Evolutionary conservation across 2,888 invertebrate genomes (phyloP), one percentile per base, ranked within the genome.

Genomic region (Spilosoma lubricipeda): DNA sequence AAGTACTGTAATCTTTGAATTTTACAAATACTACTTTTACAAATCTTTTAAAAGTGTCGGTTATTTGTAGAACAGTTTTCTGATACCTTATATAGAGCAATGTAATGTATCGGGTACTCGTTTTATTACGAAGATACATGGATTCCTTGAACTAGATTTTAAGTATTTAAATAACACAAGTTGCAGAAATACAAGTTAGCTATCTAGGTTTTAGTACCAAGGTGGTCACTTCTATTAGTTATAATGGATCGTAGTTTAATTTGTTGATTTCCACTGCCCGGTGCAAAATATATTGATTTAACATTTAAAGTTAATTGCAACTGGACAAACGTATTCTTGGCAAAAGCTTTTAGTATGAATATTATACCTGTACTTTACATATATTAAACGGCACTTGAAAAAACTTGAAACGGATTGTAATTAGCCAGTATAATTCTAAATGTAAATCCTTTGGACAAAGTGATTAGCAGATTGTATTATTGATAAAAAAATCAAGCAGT

Each of bases 71-170:
- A 77, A 82, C 48, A 33, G 15, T 42, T 23, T 64, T 52, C 45
- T 23, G 33, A 59, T 18, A 70, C 77, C 75, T 73, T 77, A 63
- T 70, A 74, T n/a, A 63, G 70, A 67, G 48, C 64, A 48, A 69
- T 73, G 72, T 65, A 72, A 73, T 68, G 67, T 77, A 66, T 75
- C 71, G 76, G 78, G 77, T 82, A 78, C 65, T 77, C 42, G 66
- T 77, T 77, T 39, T 67, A 76, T 78, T 77, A 78, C 64, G 72
- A 74, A 72, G 81, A 79, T 52, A 75, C 81, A 75, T 77, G 66
- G 83, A 84, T 83, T 86, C 93, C 93, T 93, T 93, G 93, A 91
- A 90, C 93, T 91, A 84, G 85, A 89, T 92, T 86, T 77, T 88
- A 71, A 87, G 89, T 90, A 90, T 90, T 90, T 84, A 90, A 91